phyloP scores from a whole-genome alignment of 64 coral and sea anemone genomes.

The Montipora efflorescens region DNA sequence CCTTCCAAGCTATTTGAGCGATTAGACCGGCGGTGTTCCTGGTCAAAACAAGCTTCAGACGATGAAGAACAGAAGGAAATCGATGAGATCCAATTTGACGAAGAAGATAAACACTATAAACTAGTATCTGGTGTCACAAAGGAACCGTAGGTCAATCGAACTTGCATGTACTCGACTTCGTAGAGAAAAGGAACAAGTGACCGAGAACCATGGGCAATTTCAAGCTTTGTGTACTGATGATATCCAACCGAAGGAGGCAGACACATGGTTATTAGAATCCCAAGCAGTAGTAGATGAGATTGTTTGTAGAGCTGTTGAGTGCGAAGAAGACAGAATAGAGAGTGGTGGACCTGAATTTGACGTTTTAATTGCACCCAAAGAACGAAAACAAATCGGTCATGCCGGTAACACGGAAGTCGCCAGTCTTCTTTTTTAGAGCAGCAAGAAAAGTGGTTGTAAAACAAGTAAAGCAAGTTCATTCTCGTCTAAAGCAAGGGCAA shows the following conservation, averaged over 20 bases:
- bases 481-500: neutral
- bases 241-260: neutral
- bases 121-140: neutral
- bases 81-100: conserved; percentile 17
- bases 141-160: neutral
- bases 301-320: neutral
- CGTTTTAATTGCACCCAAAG: neutral
- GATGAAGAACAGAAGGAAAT: conserved; percentile 29
- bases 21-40: no score
- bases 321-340: neutral
- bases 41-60: neutral
- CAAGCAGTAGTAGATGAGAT: conserved; percentile 25
- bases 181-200: conserved; percentile 7
- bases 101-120: conserved; percentile 30
- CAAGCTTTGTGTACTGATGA: neutral
- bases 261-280: conserved; percentile 33
- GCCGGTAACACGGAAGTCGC: neutral
- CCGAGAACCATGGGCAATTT: conserved; percentile 23
- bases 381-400: neutral
- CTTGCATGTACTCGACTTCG: neutral
- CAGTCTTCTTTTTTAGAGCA: neutral
- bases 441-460: neutral
- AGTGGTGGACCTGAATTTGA: neutral
- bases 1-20: no score
- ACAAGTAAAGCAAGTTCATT: neutral